Percentiles rank a stretch among this genome's conserved stretches.
Conservation (phyloP, 2,113 vertebrate species). For the Gopherus evgoodei region DNA sequence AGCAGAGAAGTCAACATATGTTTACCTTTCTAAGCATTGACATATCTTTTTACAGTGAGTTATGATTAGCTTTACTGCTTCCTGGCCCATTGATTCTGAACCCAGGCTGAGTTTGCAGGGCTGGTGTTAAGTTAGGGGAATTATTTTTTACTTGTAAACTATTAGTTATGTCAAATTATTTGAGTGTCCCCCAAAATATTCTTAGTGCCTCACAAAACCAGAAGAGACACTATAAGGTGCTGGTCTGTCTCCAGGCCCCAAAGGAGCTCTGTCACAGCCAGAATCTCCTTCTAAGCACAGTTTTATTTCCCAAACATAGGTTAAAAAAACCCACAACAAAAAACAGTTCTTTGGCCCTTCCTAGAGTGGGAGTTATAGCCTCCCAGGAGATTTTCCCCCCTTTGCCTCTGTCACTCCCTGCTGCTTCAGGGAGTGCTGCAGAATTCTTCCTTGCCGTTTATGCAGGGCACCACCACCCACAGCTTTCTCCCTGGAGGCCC, state of each 20-base stretch:
- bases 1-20: fast-evolving
- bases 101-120: not conserved
- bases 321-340: not conserved
- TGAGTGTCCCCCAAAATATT: not conserved
- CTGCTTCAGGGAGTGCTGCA: not conserved
- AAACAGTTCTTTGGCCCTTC: not conserved
- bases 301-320: not conserved
- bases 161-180: not conserved
- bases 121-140: not conserved
- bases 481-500: not conserved
- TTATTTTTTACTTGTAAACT: not conserved
- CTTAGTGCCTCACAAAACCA: not conserved
- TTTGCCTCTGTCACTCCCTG: not conserved
- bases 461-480: not conserved
- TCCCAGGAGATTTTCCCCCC: no score
- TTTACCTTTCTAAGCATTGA: not conserved
- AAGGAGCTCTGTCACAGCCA: not conserved
- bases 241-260: not conserved
- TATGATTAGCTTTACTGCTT: not conserved
- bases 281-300: not conserved
- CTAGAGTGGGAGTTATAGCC: not conserved
- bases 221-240: not conserved
- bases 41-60: fast-evolving
- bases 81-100: not conserved
- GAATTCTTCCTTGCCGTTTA: not conserved